These are phyloP conservation scores for Plusia festucae DNA, from an alignment of 2,888 invertebrate species.

Conservation along the genomic window DNA sequence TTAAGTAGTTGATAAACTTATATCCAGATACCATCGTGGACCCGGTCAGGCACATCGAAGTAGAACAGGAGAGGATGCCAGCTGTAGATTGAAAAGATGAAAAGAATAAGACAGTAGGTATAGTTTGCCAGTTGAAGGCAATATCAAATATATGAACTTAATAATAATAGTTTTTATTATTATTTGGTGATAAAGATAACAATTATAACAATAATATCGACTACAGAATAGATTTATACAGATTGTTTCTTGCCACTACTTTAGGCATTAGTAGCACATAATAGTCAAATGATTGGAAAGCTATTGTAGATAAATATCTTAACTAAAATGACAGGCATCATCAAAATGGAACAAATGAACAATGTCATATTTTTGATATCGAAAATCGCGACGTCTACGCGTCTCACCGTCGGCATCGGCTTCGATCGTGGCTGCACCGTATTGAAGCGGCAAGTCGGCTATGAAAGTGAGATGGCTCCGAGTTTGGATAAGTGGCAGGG, in stretches of 20 bases:
- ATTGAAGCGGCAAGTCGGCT: conserved; percentile 76
- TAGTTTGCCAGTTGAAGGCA: too few species aligned
- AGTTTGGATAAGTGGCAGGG: conserved; percentile 85
- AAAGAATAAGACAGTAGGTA: too few species aligned
- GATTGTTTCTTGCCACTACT: conserved; percentile 16
- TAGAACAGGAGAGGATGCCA: too few species aligned
- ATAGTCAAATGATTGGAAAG: conserved; percentile 47
- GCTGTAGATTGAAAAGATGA: too few species aligned
- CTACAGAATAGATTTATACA: conserved; percentile 12
- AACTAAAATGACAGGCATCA: conserved; percentile 41
- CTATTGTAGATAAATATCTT: conserved; percentile 50
- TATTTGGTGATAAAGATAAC: too few species aligned
- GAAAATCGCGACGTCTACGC: conserved; percentile 65
- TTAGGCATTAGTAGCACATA: conserved; percentile 38
- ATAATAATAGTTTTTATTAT: too few species aligned
- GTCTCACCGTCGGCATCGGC: conserved; percentile 1
- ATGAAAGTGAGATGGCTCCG: conserved; percentile 86
- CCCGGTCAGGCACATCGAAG: too few species aligned
- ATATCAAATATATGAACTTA: too few species aligned
- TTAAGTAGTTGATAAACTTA: too few species aligned
- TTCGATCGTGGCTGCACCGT: conserved; percentile 69
- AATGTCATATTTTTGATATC: conserved; percentile 68
- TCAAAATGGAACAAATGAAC: conserved; percentile 50
- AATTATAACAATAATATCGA: neutral
- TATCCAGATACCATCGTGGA: too few species aligned